Evolutionary conservation across 2,888 invertebrate species (phyloP), one percentile per base, ranked within the genome.

Genomic region (Cacoxenus indagator): DNA sequence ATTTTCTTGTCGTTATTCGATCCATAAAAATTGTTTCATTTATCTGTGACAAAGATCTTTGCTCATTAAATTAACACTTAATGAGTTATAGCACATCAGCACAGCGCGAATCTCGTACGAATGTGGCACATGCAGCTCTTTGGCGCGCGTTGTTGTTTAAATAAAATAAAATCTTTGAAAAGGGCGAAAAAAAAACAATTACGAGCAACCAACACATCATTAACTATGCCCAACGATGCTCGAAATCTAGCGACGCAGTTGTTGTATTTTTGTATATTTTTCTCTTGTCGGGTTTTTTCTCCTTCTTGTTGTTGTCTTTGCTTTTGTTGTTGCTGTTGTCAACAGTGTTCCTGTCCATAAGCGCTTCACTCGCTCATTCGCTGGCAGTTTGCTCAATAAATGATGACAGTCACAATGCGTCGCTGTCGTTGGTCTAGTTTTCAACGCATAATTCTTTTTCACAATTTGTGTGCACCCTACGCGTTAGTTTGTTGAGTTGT

Each of bases 41-140:
- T 84, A 82, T 82, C 82, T 83, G 78, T 73, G 84, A 82, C 82
- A 80, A 77, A 79, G 78, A 82, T 82, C 84, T 82, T 76, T 78
- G 82, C 78, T 76, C 83, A 83, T 82, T 83, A 84, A 84, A 83
- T 81, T 84, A 83, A 82, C 82, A 84, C 82, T 81, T 81, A 81
- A 81, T 81, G 80, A 81, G 61, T 43, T 62, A 62, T 45, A 45
- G 24, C 55, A 55, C 55, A 24, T 62, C 43, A 62, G 24, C 48
- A 19, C 19, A 6, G 22, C 5, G 5, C 19, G 17, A 24, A 17
- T 24, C 14, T 26, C 24, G 19, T n/a, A 19, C n/a, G 22, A 62
- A 22, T 43, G 51, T 51, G 17, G 45, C 45, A 43, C 11, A 51
- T 17, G 22, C 17, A 19, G 17, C 22, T 17, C 22, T 51, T 51